Percentiles rank a stretch among this genome's conserved stretches.
These are phyloP conservation scores for Diarsia mendica DNA, from an alignment of 2,888 invertebrate species.

Conservation along the genomic window DNA sequence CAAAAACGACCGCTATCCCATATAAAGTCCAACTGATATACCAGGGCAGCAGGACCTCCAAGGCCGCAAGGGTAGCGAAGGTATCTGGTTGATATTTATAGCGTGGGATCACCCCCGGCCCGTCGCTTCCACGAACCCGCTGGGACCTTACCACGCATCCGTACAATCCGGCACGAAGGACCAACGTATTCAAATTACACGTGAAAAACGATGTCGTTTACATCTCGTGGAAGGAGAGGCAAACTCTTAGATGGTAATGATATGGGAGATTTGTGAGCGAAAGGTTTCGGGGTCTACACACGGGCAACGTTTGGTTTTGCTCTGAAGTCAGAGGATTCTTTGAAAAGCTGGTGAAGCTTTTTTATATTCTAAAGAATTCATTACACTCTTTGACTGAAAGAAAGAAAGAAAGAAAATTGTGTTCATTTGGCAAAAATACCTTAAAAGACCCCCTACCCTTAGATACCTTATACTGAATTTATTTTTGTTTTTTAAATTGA, in stretches of 20 bases:
- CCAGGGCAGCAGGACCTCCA: slow-evolving; percentile 21
- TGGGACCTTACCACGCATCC: slow-evolving; percentile 64
- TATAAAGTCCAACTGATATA: slow-evolving; percentile 9
- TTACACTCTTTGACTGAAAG: too few relatives aligned
- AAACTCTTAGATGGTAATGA: slow-evolving; percentile 45
- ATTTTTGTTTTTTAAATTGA: not conserved
- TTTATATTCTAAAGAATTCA: too few relatives aligned
- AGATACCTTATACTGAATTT: too few relatives aligned
- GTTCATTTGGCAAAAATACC: too few relatives aligned
- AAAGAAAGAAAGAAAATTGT: too few relatives aligned
- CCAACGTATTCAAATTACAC: slow-evolving; percentile 58
- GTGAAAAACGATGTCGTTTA: slow-evolving; percentile 60
- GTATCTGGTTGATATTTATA: slow-evolving; percentile 61
- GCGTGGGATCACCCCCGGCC: slow-evolving; percentile 64
- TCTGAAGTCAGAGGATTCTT: not conserved
- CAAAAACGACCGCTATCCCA: not conserved
- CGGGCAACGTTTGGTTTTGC: not conserved
- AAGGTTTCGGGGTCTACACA: not conserved
- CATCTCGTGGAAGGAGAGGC: slow-evolving; percentile 18
- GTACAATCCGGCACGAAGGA: slow-evolving; percentile 27
- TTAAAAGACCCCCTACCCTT: too few relatives aligned
- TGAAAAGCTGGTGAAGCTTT: not conserved
- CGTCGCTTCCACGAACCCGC: slow-evolving; percentile 67
- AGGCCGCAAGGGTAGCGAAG: slow-evolving; percentile 41
- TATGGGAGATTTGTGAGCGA: slow-evolving; percentile 32